These are phyloP conservation scores for Columba janthina DNA, from an alignment of 2,113 vertebrate species.

Conservation along the genomic window DNA sequence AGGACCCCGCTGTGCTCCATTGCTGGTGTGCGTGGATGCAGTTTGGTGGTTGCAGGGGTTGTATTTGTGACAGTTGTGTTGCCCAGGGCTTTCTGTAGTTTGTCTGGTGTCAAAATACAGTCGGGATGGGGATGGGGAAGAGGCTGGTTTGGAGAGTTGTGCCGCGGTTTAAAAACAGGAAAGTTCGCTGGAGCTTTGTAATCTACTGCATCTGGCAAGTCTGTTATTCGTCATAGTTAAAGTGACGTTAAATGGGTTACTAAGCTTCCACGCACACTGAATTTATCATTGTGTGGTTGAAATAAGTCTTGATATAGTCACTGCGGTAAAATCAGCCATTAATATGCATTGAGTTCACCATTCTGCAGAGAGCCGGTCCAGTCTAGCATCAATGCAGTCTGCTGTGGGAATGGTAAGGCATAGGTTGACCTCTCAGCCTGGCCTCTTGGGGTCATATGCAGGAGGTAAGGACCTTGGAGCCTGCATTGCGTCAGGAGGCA, in stretches of 20 bases:
- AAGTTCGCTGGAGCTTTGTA: not conserved
- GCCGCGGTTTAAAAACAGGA: fast-evolving
- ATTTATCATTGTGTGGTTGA: not conserved
- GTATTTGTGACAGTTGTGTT: not conserved
- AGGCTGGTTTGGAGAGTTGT: not conserved
- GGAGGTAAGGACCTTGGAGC: not conserved
- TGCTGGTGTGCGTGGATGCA: fast-evolving
- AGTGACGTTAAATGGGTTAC: not conserved
- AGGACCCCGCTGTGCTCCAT: fast-evolving
- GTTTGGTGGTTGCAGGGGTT: not conserved
- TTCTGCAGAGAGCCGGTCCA: not conserved
- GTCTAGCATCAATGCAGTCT: fast-evolving
- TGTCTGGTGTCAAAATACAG: too few species aligned
- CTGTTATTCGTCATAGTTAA: not conserved
- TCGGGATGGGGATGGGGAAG: not conserved
- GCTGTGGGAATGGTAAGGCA: fast-evolving
- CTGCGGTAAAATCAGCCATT: not conserved
- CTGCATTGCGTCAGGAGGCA: not conserved
- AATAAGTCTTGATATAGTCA: not conserved
- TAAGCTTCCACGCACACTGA: fast-evolving
- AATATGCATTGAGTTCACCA: fast-evolving
- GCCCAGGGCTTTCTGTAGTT: not conserved
- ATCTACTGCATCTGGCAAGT: not conserved
- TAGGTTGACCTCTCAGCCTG: not conserved
- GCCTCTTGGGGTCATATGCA: fast-evolving